Conservation (phyloP, 2,888 invertebrate genomes). For the Agonopterix arenella region DNA sequence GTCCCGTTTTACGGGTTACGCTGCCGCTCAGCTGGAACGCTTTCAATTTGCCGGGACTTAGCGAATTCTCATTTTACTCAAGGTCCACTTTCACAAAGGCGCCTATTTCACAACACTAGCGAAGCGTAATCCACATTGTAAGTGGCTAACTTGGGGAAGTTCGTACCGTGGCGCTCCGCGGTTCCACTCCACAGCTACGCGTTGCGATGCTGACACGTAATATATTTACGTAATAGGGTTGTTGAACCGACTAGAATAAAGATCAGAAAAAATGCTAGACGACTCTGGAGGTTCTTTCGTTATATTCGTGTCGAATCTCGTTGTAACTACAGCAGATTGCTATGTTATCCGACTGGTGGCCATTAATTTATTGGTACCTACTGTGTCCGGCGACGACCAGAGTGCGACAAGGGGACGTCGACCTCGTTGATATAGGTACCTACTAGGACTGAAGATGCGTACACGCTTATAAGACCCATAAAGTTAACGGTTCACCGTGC, state of each 20-base stretch:
- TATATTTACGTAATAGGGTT: constrained; percentile 20
- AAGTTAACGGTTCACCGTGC: constrained; percentile 14
- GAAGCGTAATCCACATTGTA: constrained; percentile 30
- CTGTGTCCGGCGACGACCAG: constrained; percentile 19
- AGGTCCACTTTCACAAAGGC: constrained; percentile 46
- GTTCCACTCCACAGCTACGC: background rate
- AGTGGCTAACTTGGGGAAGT: constrained; percentile 18
- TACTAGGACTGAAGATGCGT: constrained; percentile 13
- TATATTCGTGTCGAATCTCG: constrained; percentile 19
- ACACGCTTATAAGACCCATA: constrained; percentile 13
- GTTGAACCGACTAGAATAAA: constrained; percentile 15
- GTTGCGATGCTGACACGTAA: constrained; percentile 3
- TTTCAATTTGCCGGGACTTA: constrained; percentile 53
- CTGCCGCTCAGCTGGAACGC: constrained; percentile 42
- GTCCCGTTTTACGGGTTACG: constrained; percentile 24
- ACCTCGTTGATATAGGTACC: constrained; percentile 12
- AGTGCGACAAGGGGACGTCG: constrained; percentile 7
- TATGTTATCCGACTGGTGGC: constrained; percentile 33
- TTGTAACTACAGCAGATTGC: constrained; percentile 26
- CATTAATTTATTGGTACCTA: constrained; percentile 41
- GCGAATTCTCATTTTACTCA: constrained; percentile 37
- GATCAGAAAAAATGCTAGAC: constrained; percentile 1
- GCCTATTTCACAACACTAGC: constrained; percentile 40
- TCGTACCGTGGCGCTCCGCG: background rate
- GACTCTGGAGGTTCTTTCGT: constrained; percentile 14